A percentile compares a stretch with the other conserved stretches of the same genome.
Evolutionary conservation across 2,888 invertebrate genomes (phyloP).

Genomic region (Macaria notata): DNA sequence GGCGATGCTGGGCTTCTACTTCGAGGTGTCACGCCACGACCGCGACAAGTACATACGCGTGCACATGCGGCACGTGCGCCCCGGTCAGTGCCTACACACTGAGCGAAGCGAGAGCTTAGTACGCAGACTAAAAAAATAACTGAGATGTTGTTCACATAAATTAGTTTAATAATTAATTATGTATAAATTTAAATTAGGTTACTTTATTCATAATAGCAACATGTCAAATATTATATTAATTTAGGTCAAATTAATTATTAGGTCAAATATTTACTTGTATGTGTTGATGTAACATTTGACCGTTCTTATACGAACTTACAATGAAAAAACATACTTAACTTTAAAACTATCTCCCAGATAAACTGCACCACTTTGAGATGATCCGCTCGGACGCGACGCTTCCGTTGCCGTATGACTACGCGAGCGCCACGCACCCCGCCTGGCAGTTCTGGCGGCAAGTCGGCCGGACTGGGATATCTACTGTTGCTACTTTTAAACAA

Average conservation of each 20-base stretch:
- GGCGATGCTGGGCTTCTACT: constrained; percentile 76
- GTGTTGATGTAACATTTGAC: too few relatives aligned
- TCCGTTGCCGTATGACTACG: constrained; percentile 59
- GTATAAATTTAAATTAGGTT: too few relatives aligned
- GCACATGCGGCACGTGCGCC: constrained; percentile 60
- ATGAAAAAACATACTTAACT: too few relatives aligned
- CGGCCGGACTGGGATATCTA: constrained; percentile 63
- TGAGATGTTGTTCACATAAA: too few relatives aligned
- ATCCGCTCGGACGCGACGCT: constrained; percentile 61
- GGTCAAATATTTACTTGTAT: too few relatives aligned
- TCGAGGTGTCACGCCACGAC: constrained; percentile 68
- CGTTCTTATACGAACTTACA: too few relatives aligned
- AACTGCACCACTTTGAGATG: constrained; percentile 72
- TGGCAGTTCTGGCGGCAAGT: constrained; percentile 71
- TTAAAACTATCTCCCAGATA: constrained; percentile 46
- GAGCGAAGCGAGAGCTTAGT: too few relatives aligned
- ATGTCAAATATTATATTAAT: too few relatives aligned
- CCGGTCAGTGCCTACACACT: constrained; percentile 46
- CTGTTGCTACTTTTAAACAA: constrained; percentile 65
- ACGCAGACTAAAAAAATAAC: too few relatives aligned
- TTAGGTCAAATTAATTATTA: too few relatives aligned
- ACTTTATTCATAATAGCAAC: too few relatives aligned
- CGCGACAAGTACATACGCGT: constrained; percentile 61
- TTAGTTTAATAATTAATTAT: too few relatives aligned
- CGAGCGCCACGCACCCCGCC: constrained; percentile 68